Conservation (phyloP, 2,888 invertebrate genomes). For the Drosophila meridionalis region DNA sequence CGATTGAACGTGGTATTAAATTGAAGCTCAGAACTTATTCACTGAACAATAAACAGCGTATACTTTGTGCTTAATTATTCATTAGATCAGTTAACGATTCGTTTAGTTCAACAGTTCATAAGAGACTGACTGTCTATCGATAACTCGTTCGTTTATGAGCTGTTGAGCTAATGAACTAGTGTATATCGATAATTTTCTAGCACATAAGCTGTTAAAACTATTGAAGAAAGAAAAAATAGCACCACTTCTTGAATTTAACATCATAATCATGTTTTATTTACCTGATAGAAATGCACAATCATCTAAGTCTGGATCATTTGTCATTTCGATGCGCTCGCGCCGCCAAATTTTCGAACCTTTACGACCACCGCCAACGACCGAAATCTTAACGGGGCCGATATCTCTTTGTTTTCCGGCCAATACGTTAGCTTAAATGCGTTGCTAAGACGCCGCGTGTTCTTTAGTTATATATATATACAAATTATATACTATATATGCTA, state of each 20-base stretch:
- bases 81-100: neutral
- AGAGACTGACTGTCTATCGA: neutral
- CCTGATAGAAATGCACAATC: slow-evolving; percentile 97
- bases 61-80: neutral
- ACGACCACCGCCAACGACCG: slow-evolving; percentile 85
- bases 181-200: neutral
- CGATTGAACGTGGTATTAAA: slow-evolving; percentile 10
- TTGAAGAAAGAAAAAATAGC: neutral
- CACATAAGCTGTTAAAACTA: neutral
- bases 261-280: slow-evolving; percentile 77
- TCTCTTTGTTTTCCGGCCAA: slow-evolving; percentile 85
- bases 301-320: slow-evolving; percentile 94
- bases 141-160: neutral
- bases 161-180: neutral
- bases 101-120: neutral
- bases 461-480: slow-evolving; percentile 7
- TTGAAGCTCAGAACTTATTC: neutral
- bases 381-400: slow-evolving; percentile 85
- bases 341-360: slow-evolving; percentile 85
- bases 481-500: neutral
- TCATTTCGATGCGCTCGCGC: slow-evolving; percentile 89
- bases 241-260: too few relatives aligned
- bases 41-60: neutral
- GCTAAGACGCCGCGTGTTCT: slow-evolving; percentile 56
- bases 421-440: slow-evolving; percentile 81